These are phyloP conservation scores for Microctenopoma lineatum DNA, from an alignment of 2,797 vertebrate species.

Conservation along the genomic window DNA sequence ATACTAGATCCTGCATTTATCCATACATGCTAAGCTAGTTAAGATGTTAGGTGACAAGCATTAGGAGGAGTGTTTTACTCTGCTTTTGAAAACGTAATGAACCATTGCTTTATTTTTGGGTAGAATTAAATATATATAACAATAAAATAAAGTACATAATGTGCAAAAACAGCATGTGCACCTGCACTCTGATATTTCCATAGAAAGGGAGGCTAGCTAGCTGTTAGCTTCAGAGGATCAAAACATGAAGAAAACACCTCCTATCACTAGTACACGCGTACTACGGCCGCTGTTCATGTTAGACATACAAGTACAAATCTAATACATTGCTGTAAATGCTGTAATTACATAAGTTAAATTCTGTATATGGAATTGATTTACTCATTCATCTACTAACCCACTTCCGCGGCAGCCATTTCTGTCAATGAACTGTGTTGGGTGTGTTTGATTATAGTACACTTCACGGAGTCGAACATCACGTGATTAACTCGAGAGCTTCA, in stretches of 20 bases:
- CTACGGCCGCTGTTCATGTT: rapidly evolving
- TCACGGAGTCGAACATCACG: not conserved
- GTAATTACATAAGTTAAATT: not conserved
- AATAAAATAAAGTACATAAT: no score
- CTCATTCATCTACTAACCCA: constrained; percentile 71
- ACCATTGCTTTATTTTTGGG: no score
- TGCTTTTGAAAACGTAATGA: not conserved
- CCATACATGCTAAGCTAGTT: not conserved
- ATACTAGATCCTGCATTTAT: not conserved
- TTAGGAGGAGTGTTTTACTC: not conserved
- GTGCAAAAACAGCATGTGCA: not conserved
- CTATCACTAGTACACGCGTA: no score
- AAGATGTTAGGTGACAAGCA: not conserved
- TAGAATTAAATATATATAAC: not conserved
- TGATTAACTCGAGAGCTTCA: not conserved
- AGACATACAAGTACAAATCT: not conserved
- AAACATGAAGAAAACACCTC: not conserved
- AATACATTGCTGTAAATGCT: no score
- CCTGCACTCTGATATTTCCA: not conserved
- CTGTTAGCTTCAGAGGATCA: constrained; percentile 43
- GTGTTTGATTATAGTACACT: not conserved
- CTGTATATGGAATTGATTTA: not conserved
- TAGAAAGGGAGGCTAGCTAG: constrained; percentile 28
- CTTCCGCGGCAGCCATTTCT: constrained; percentile 82
- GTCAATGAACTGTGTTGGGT: constrained; percentile 29